These are phyloP conservation scores for Sitta europaea DNA, from an alignment of 2,113 vertebrate species.

Conservation along the genomic window DNA sequence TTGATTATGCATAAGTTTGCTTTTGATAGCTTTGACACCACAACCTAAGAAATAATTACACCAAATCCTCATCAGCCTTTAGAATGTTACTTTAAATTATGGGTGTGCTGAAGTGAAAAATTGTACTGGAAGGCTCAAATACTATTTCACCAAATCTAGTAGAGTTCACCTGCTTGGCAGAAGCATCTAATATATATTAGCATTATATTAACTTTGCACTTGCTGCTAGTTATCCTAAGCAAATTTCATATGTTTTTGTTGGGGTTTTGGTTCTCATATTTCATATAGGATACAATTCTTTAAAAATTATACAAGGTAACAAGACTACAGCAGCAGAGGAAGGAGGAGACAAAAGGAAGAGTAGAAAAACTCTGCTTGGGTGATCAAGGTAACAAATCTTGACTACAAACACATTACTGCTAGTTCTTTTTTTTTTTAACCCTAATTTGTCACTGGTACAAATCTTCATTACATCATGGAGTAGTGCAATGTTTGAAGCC, in stretches of 20 bases:
- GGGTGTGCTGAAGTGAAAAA: neutral
- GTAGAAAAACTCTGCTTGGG: neutral
- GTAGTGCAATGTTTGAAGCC: neutral
- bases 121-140: neutral
- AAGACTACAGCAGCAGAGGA: neutral
- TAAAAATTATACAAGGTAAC: neutral
- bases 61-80: neutral
- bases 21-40: neutral
- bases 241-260: neutral
- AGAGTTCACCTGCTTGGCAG: neutral
- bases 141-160: neutral
- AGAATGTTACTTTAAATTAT: neutral
- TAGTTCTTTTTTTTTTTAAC: neutral
- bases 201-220: neutral
- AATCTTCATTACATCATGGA: neutral
- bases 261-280: fast-evolving
- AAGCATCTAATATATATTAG: neutral
- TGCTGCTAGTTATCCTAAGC: neutral
- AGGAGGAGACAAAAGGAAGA: neutral
- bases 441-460: neutral
- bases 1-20: neutral
- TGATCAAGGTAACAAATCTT: neutral
- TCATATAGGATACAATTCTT: neutral
- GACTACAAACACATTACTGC: neutral
- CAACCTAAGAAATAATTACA: neutral